phyloP scores from a whole-genome alignment of 1,140 invertebrate species.

The Aphelinus atriplicis region DNA sequence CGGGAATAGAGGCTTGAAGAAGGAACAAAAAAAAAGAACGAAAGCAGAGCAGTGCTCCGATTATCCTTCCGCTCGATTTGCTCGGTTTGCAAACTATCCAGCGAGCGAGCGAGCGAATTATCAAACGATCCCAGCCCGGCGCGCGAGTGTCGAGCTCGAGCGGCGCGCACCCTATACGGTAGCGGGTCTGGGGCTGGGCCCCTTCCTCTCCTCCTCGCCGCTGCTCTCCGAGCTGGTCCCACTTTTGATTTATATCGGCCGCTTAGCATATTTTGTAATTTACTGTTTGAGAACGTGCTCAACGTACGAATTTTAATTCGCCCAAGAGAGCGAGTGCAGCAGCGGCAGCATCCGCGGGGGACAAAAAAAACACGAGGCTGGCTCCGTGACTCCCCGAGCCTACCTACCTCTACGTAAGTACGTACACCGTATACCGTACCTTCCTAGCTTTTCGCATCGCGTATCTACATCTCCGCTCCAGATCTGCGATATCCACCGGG shows the following conservation, averaged over 20 bases:
- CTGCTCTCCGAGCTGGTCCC: constrained; percentile 42
- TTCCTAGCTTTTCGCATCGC: constrained; percentile 14
- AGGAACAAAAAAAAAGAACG: neutral
- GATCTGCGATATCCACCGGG: constrained; percentile 21
- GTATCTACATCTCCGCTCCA: constrained; percentile 11
- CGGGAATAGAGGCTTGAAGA: too few relatives aligned
- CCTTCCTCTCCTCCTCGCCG: neutral
- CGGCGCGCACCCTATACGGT: too few relatives aligned
- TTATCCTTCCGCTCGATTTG: constrained; percentile 57
- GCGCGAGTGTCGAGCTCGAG: too few relatives aligned
- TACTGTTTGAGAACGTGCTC: constrained; percentile 59
- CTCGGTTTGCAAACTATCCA: constrained; percentile 58
- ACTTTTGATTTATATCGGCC: constrained; percentile 64
- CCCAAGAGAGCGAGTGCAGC: neutral
- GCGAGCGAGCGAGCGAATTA: too few relatives aligned
- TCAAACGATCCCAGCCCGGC: too few relatives aligned
- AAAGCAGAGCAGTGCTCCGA: neutral
- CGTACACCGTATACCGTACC: neutral
- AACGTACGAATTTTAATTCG: constrained; percentile 51
- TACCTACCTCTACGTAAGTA: neutral
- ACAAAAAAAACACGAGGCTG: constrained; percentile 9
- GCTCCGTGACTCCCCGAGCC: neutral
- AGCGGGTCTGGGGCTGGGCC: too few relatives aligned
- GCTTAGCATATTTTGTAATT: constrained; percentile 61
- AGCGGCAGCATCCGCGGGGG: neutral